A percentile compares a stretch with the other conserved stretches of the same genome.
Conservation (phyloP, 2,113 vertebrate species). For the Blennius ocellaris region DNA sequence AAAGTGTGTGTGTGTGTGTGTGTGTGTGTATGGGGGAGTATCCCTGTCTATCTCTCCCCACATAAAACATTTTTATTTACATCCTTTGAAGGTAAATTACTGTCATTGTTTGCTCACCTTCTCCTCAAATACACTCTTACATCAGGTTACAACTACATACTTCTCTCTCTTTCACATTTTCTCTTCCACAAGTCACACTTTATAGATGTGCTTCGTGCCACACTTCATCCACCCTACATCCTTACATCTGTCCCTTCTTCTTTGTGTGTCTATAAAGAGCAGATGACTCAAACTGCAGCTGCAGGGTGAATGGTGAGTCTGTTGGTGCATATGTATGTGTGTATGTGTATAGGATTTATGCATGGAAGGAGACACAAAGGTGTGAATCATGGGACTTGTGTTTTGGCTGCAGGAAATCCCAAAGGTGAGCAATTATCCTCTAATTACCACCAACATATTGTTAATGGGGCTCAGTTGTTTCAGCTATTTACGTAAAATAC, state of each 20-base stretch:
- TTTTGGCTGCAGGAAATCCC: conserved; percentile 41
- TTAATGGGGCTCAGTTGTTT: conserved; percentile 45
- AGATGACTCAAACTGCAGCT: conserved; percentile 37
- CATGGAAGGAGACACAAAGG: neutral
- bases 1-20: conserved; percentile 2
- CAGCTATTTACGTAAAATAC: conserved; percentile 30
- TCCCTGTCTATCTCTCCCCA: neutral
- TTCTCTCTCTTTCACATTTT: conserved; percentile 37
- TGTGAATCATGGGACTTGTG: conserved; percentile 41
- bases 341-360: conserved; percentile 3
- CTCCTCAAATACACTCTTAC: neutral
- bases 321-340: neutral
- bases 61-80: conserved; percentile 15
- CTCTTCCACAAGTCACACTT: conserved; percentile 1
- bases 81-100: conserved; percentile 21
- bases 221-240: neutral
- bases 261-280: conserved; percentile 11
- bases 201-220: neutral
- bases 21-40: neutral
- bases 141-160: conserved; percentile 6
- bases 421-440: conserved; percentile 50
- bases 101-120: conserved; percentile 19
- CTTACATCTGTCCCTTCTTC: conserved; percentile 10
- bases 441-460: conserved; percentile 49
- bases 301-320: conserved; percentile 2